A percentile compares a stretch with the other conserved stretches of the same genome.
Conservation (phyloP, 2,797 vertebrate genomes). For the Lophius americanus region DNA sequence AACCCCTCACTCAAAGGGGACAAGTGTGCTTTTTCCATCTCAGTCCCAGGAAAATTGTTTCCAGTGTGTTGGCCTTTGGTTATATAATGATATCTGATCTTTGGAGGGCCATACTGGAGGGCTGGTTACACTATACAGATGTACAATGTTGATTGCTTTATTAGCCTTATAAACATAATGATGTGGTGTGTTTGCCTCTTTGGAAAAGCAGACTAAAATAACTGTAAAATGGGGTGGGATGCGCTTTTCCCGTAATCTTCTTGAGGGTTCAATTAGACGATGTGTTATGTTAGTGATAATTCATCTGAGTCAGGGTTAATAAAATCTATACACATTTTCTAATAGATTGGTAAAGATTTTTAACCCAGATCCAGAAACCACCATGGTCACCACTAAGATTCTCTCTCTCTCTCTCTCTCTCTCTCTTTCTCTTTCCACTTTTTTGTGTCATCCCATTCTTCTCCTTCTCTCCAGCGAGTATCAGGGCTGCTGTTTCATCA, state of each 20-base stretch:
- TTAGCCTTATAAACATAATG: slow-evolving; percentile 68
- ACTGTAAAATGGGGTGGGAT: slow-evolving; percentile 21
- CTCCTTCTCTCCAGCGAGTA: slow-evolving; percentile 38
- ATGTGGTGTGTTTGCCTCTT: slow-evolving; percentile 57
- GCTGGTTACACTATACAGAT: slow-evolving; percentile 70
- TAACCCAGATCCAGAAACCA: slow-evolving; percentile 49
- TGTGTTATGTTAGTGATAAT: slow-evolving; percentile 56
- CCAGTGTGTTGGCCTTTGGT: slow-evolving; percentile 68
- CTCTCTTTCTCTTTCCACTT: slow-evolving; percentile 42
- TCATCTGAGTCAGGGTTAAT: slow-evolving; percentile 53
- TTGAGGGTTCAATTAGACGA: slow-evolving; percentile 40
- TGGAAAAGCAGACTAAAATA: slow-evolving; percentile 37
- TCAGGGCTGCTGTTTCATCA: slow-evolving; percentile 45
- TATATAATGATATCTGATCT: slow-evolving; percentile 77
- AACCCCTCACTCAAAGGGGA: slow-evolving; percentile 69
- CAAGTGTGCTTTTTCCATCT: slow-evolving; percentile 77
- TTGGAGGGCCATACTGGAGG: slow-evolving; percentile 49
- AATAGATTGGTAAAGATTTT: slow-evolving; percentile 33
- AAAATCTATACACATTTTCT: slow-evolving; percentile 44
- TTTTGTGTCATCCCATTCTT: slow-evolving; percentile 69
- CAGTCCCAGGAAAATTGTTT: slow-evolving; percentile 65
- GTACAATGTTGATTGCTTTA: slow-evolving; percentile 67
- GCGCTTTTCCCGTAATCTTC: slow-evolving; percentile 34
- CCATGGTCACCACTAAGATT: slow-evolving; percentile 32
- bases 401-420: slow-evolving; percentile 21